Evolutionary conservation across 2,888 invertebrate genomes (phyloP), one percentile per base, ranked within the genome.

Genomic region (Pachycephus smyrnensis): DNA sequence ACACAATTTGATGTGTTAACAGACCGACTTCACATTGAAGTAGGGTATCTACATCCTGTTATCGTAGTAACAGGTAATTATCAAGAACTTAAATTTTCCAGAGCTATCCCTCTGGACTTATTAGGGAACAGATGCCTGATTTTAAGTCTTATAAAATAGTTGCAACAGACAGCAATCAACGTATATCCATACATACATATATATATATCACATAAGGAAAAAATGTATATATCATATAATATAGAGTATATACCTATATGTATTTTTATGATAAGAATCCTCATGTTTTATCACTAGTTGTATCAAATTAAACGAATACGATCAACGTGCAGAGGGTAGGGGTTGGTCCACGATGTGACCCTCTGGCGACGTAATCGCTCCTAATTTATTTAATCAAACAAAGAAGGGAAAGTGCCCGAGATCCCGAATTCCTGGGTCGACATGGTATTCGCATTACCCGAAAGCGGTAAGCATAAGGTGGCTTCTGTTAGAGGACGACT

Each of bases 321-420:
- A 40, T 15, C 6, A 40, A 40, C 40, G 40, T 23, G 9, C 2
- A 55, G 55, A 55, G 23, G 6, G 23, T 55, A 55, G 55, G 23
- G 55, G 23, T 55, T 9, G 55, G 23, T 23, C 55, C 55, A 55
- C 23, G 55, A 9, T 9, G 55, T 55, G 55, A 55, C 55, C 55
- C 55, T 55, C 55, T 55, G 55, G 23, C 55, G 55, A 55, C 55
- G 55, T 90, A 89, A 90, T 91, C 87, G 88, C 88, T 87, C 84
- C 86, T 85, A 90, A 90, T 90, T 89, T 87, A 88, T 90, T 89
- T 89, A 89, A 90, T 89, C 89, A 87, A 83, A 85, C 85, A 88
- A 88, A 89, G 85, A 85, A 88, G 84, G 85, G 83, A 81, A 75
- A 76, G 79, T 82, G 86, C 84, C 82, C 84, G 83, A 84, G 86